Base-by-base conservation (phyloP, 2,113 vertebrate genomes). In the Dryoscopus gambensis region DNA sequence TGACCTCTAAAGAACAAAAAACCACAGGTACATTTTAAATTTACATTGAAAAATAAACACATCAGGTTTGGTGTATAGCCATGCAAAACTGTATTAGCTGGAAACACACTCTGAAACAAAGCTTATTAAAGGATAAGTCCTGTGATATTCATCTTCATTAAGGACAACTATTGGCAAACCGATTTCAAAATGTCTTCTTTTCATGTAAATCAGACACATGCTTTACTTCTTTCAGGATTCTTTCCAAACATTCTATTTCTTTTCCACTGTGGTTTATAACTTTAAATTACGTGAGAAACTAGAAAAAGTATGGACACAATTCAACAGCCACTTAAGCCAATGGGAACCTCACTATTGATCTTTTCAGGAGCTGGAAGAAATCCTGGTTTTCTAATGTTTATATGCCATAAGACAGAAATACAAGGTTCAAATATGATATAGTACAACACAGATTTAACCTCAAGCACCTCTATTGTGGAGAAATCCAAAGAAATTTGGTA, bases 71-170 rank as follows among this genome's bases (percentile, higher is more conserved):
- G 78, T 95, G 87, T 79, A 49, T 23, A 90, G 67, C 68, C 97
- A 96, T 93, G 97, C 97, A 96, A 90, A 65, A 76, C 30, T 75
- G 84, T 88, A 87, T 97, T 96, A 97, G 97, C 93, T 59, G n/a
- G 21, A 73, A 53, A 82, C 57, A 76, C 16, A 39, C 39, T 93
- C 63, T 76, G 63, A 57, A 62, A 91, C 49, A 93, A 91, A 88
- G 79, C 49, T 70, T 59, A 86, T 94, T 84, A 91, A 89, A 27
- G 47, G n/a, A 10, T 53, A 94, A 80, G 55, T 33, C 52, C 80
- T 1, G 2, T 87, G 94, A 97, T 95, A 95, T 71, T 80, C 89
- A 97, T 97, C 97, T 96, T 96, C 89, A 64, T 95, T 93, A 47
- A 91, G 95, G 96, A 92, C 30, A 70, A 71, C 9, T 82, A 31